A percentile compares a stretch with the other conserved stretches of the same genome.
phyloP scores from a whole-genome alignment of 2,797 vertebrate species.

The Tachyglossus aculeatus region DNA sequence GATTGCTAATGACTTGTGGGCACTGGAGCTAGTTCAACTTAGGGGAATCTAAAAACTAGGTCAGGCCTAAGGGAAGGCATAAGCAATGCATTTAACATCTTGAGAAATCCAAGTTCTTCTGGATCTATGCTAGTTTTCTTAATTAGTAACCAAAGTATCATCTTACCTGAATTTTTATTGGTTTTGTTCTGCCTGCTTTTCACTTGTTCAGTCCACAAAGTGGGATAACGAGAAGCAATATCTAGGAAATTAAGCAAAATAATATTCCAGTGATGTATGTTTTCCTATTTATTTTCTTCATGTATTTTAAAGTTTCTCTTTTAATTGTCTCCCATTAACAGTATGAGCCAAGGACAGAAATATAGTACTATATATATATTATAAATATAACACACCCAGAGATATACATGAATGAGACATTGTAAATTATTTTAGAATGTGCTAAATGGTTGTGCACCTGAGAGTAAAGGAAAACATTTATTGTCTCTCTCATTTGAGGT shows the following conservation, averaged over 20 bases:
- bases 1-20: too few relatives aligned
- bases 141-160: accelerated
- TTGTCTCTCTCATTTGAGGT: too few relatives aligned
- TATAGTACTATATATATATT: too few relatives aligned
- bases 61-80: too few relatives aligned
- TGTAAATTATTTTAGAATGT: neutral
- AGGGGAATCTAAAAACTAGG: too few relatives aligned
- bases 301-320: too few relatives aligned
- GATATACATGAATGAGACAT: too few relatives aligned
- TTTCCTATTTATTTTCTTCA: too few relatives aligned
- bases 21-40: too few relatives aligned
- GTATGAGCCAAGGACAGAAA: too few relatives aligned
- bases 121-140: neutral
- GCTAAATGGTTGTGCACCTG: accelerated
- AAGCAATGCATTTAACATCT: accelerated
- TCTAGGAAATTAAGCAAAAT: constrained; percentile 72
- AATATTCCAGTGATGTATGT: neutral
- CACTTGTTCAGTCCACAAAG: constrained; percentile 93
- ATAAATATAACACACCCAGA: accelerated
- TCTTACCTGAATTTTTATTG: constrained; percentile 89
- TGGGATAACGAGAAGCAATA: constrained; percentile 91
- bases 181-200: constrained; percentile 94
- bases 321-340: too few relatives aligned
- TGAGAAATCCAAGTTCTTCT: neutral
- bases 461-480: neutral